A percentile compares a stretch with the other conserved stretches of the same genome.
Conservation (phyloP, 2,797 vertebrate genomes). For the Hippopotamyrus pictus region DNA sequence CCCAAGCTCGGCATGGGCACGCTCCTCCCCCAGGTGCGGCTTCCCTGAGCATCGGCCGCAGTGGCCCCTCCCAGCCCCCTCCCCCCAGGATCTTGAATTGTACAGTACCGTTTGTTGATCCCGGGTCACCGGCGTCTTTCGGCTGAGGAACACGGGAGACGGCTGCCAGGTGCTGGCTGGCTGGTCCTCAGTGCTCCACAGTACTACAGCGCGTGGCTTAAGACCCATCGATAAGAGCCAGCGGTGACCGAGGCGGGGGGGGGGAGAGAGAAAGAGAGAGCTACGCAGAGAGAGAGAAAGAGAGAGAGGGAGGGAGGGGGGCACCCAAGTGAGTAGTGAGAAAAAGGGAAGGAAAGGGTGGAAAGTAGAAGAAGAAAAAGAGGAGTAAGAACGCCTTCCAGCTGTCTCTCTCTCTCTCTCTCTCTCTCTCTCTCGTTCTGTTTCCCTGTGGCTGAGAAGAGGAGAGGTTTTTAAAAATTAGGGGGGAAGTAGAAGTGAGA, state of each 20-base stretch:
- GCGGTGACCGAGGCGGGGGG: conserved; percentile 28
- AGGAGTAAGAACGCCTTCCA: conserved; percentile 23
- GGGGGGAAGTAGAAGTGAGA: conserved; percentile 28
- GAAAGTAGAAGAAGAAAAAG: conserved; percentile 33
- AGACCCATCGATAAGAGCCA: conserved; percentile 40
- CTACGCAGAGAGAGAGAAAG: conserved; percentile 12
- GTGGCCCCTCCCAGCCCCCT: conserved; percentile 20
- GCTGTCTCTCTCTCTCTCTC: conserved; percentile 21
- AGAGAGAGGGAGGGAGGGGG: conserved; percentile 23
- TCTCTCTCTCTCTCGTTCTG: conserved; percentile 16
- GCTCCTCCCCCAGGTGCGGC: not conserved
- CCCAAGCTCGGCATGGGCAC: not conserved
- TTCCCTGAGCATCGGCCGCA: not conserved
- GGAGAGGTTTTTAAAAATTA: conserved; percentile 24
- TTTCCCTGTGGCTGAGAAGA: conserved; percentile 14
- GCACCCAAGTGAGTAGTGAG: conserved; percentile 31
- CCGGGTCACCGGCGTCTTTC: conserved; percentile 16
- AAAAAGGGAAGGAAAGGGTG: conserved; percentile 34
- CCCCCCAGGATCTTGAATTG: conserved; percentile 35
- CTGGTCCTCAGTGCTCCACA: conserved; percentile 28
- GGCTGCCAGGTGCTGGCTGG: conserved; percentile 38
- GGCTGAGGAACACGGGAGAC: conserved; percentile 39
- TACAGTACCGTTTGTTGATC: conserved; percentile 36
- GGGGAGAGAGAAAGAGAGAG: conserved; percentile 27
- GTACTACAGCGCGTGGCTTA: conserved; percentile 28